phyloP scores from a whole-genome alignment of 2,888 invertebrate species.

The Leptothorax acervorum region DNA sequence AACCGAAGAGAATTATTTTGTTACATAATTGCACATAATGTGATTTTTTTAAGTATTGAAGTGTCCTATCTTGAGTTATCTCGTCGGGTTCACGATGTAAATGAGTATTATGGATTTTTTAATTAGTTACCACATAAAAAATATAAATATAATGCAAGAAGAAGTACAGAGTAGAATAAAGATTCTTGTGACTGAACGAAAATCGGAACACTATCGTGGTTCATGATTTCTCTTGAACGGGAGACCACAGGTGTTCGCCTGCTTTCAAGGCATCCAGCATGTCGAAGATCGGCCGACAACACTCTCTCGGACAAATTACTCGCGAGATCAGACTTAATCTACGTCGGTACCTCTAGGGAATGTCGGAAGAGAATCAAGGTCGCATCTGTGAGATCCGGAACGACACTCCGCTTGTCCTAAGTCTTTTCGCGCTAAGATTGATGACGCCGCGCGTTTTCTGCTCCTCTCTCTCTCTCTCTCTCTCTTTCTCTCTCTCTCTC shows the following conservation, averaged over 20 bases:
- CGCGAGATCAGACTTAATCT: conserved; percentile 82
- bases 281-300: conserved; percentile 63
- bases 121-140: neutral
- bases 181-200: neutral
- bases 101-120: neutral
- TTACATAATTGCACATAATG: no score
- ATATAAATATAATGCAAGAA: neutral
- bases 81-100: neutral
- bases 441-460: conserved; percentile 76
- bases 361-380: conserved; percentile 84
- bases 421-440: conserved; percentile 82
- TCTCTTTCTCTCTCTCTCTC: conserved; percentile 63
- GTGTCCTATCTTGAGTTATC: no score
- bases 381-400: conserved; percentile 84
- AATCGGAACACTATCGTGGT: neutral
- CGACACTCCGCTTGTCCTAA: conserved; percentile 78
- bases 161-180: neutral
- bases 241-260: conserved; percentile 76
- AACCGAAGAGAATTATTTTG: no score
- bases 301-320: conserved; percentile 57
- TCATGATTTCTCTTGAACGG: conserved; percentile 7
- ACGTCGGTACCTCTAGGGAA: conserved; percentile 82
- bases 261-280: conserved; percentile 66
- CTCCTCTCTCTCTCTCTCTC: conserved; percentile 8
- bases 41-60: no score